Percentiles rank a stretch among this genome's conserved stretches.
phyloP scores from a whole-genome alignment of 1,140 invertebrate genomes.

The Papilio helenus region DNA sequence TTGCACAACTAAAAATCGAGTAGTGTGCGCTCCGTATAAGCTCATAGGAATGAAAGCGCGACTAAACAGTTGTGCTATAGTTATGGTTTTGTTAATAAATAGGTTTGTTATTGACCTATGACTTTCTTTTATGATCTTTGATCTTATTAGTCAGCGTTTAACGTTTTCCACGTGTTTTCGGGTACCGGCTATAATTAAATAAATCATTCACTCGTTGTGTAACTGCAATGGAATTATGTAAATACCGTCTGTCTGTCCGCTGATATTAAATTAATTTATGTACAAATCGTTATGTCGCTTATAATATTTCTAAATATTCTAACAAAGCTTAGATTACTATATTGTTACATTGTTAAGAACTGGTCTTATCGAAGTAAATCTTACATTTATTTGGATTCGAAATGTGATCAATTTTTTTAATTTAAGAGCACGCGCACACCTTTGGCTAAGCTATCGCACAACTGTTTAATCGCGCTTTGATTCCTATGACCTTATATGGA shows the following conservation, averaged over 20 bases:
- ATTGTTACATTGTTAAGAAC: background rate
- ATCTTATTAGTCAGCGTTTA: background rate
- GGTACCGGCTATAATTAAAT: conserved; percentile 6
- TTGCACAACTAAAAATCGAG: too few relatives aligned
- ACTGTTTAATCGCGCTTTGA: too few relatives aligned
- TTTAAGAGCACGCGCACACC: too few relatives aligned
- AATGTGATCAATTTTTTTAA: too few relatives aligned
- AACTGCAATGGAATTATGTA: background rate
- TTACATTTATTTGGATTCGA: too few relatives aligned
- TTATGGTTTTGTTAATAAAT: too few relatives aligned
- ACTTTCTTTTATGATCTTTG: background rate
- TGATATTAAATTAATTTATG: conserved; percentile 34
- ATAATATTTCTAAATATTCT: background rate
- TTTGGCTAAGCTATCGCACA: too few relatives aligned
- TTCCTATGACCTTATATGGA: too few relatives aligned
- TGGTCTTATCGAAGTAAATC: too few relatives aligned
- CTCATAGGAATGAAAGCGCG: too few relatives aligned
- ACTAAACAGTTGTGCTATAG: too few relatives aligned
- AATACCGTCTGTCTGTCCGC: conserved; percentile 19
- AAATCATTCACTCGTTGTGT: conserved; percentile 13
- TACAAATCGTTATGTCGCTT: background rate
- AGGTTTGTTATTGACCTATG: background rate
- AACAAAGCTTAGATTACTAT: background rate
- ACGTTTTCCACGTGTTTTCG: background rate
- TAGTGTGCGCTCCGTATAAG: too few relatives aligned